A percentile compares a stretch with the other conserved stretches of the same genome.
Evolutionary conservation across 1,140 invertebrate genomes (phyloP).

Genomic region (Lepidurus packardi): DNA sequence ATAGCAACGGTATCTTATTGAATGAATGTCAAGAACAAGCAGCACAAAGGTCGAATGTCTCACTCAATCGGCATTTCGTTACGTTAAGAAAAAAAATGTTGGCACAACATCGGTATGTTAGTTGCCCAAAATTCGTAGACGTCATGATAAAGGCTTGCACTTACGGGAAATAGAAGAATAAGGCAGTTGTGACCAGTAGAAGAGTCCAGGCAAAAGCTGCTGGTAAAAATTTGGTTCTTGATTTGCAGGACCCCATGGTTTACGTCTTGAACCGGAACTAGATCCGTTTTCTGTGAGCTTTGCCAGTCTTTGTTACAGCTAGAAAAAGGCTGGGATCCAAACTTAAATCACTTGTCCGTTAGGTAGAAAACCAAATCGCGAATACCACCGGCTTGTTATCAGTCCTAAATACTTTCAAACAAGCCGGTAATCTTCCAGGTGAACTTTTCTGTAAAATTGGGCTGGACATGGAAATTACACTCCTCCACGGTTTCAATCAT

Average conservation of each 20-base stretch:
- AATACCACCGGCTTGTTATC: not conserved
- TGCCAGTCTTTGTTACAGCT: not conserved
- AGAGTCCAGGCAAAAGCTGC: slow-evolving; percentile 93
- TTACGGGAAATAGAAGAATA: slow-evolving; percentile 97
- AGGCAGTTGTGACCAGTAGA: slow-evolving; percentile 76
- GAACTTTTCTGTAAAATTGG: not conserved
- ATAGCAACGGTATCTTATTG: no score
- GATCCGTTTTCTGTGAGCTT: not conserved
- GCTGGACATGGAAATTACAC: not conserved
- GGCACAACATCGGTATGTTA: no score
- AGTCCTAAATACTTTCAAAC: not conserved
- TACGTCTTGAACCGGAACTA: not conserved
- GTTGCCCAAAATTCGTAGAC: not conserved
- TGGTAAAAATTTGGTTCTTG: slow-evolving; percentile 87
- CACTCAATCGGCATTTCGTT: no score
- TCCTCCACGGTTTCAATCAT: not conserved
- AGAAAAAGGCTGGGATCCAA: not conserved
- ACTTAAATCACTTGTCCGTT: not conserved
- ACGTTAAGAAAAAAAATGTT: no score
- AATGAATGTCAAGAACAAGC: no score
- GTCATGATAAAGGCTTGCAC: slow-evolving; percentile 46
- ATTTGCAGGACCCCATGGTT: slow-evolving; percentile 56
- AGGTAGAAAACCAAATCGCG: not conserved
- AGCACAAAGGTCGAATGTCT: no score
- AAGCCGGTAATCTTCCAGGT: slow-evolving; percentile 4